Evolutionary conservation across 2,888 invertebrate species (phyloP).

Genomic region (Aradus depressus): DNA sequence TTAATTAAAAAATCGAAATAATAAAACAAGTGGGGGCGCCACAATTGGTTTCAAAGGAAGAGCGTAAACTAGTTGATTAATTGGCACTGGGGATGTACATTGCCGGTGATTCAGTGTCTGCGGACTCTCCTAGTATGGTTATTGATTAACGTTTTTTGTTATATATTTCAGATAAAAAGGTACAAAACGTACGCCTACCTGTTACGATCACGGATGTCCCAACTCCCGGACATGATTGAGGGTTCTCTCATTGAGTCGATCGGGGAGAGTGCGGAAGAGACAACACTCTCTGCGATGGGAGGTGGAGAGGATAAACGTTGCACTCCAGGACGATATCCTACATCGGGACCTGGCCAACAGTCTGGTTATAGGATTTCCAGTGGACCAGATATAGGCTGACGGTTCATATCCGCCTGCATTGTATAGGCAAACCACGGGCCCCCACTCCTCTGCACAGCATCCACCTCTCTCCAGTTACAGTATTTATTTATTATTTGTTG

Average conservation of each 20-base stretch:
- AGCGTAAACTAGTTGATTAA: too few relatives aligned
- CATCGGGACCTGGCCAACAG: too few relatives aligned
- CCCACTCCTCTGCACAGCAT: background rate
- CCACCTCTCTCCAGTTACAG: background rate
- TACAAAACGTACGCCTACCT: constrained; percentile 72
- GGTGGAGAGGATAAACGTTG: constrained; percentile 1
- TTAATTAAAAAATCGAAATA: too few relatives aligned
- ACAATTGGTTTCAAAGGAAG: too few relatives aligned
- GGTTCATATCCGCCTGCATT: constrained; percentile 73
- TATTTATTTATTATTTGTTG: constrained; percentile 9
- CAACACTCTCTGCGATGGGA: too few relatives aligned
- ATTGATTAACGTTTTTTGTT: background rate
- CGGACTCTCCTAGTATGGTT: too few relatives aligned
- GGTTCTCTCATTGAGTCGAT: constrained; percentile 45
- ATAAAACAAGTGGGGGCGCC: too few relatives aligned
- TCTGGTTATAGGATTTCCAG: too few relatives aligned
- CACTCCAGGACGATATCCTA: constrained; percentile 53
- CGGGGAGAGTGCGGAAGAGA: constrained; percentile 39
- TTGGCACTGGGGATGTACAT: too few relatives aligned
- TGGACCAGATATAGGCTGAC: constrained; percentile 57
- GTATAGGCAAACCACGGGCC: constrained; percentile 39
- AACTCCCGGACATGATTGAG: constrained; percentile 44
- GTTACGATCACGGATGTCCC: constrained; percentile 55
- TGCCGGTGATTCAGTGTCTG: too few relatives aligned
- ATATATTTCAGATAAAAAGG: constrained; percentile 55